phyloP scores from a whole-genome alignment of 2,888 invertebrate species.

The Caradrina clavipalpis region DNA sequence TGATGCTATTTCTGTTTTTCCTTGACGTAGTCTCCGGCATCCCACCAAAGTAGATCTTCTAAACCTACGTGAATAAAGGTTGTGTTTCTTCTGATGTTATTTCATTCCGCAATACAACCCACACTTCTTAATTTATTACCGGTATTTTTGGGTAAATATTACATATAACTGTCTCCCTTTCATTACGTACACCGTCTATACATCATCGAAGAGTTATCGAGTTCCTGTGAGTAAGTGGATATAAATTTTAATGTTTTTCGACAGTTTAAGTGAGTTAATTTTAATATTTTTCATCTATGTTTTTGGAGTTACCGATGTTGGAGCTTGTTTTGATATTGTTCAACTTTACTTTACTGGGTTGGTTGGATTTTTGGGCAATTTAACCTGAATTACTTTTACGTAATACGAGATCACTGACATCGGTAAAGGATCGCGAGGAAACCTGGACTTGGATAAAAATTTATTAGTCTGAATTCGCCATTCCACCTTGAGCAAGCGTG shows the following conservation, averaged over 20 bases:
- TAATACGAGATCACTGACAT: not conserved
- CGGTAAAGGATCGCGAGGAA: no score
- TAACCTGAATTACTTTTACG: not conserved
- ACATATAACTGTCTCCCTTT: slow-evolving; percentile 58
- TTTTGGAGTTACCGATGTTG: slow-evolving; percentile 2
- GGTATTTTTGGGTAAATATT: slow-evolving; percentile 59
- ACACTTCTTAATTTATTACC: slow-evolving; percentile 54
- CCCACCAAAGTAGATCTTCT: slow-evolving; percentile 31
- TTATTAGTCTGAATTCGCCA: no score
- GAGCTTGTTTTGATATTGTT: not conserved
- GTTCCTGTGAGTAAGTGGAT: slow-evolving; percentile 56
- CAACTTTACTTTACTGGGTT: not conserved
- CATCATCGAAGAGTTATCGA: slow-evolving; percentile 55
- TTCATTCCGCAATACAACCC: slow-evolving; percentile 51
- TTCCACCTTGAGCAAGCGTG: no score
- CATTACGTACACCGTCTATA: slow-evolving; percentile 57
- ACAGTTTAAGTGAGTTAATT: slow-evolving; percentile 52
- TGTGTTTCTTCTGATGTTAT: slow-evolving; percentile 25
- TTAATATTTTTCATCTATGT: slow-evolving; percentile 36
- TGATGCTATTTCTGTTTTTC: slow-evolving; percentile 58
- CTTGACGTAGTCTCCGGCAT: slow-evolving; percentile 42
- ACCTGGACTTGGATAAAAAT: no score
- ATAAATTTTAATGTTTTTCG: slow-evolving; percentile 60
- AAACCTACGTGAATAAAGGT: slow-evolving; percentile 36
- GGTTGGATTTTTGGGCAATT: not conserved